Conservation (phyloP, 2,113 vertebrate genomes). For the Balaenoptera acutorostrata region DNA sequence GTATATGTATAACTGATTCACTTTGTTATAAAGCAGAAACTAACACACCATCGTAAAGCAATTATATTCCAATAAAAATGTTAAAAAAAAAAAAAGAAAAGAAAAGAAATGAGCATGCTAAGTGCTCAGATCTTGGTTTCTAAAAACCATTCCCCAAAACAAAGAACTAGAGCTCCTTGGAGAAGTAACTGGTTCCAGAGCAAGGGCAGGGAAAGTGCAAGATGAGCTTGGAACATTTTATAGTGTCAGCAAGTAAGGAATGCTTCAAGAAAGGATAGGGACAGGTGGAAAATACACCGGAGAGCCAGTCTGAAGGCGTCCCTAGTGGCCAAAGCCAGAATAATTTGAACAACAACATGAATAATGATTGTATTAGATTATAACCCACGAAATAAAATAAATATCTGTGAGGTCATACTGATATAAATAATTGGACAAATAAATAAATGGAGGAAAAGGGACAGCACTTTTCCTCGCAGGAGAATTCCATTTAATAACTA, state of each 20-base stretch:
- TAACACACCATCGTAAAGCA: too few species aligned
- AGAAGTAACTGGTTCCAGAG: not conserved
- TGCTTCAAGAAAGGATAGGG: not conserved
- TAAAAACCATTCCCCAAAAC: not conserved
- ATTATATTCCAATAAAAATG: too few species aligned
- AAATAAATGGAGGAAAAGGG: not conserved
- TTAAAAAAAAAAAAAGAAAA: too few species aligned
- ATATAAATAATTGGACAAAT: not conserved
- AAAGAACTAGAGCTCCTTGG: not conserved
- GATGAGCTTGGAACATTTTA: not conserved
- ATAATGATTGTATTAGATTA: not conserved
- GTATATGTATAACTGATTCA: too few species aligned
- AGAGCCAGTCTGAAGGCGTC: not conserved
- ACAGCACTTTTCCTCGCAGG: not conserved
- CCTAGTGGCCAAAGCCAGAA: not conserved
- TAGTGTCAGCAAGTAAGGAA: not conserved
- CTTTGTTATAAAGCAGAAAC: too few species aligned
- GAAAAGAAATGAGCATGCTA: not conserved
- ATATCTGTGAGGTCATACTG: not conserved
- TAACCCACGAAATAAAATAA: slow-evolving; percentile 23
- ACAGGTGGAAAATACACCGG: not conserved
- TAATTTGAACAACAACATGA: not conserved
- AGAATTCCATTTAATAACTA: slow-evolving; percentile 2
- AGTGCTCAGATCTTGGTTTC: not conserved
- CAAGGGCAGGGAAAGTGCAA: not conserved